phyloP scores from a whole-genome alignment of 2,797 vertebrate genomes.

The Scarus forsteni region DNA sequence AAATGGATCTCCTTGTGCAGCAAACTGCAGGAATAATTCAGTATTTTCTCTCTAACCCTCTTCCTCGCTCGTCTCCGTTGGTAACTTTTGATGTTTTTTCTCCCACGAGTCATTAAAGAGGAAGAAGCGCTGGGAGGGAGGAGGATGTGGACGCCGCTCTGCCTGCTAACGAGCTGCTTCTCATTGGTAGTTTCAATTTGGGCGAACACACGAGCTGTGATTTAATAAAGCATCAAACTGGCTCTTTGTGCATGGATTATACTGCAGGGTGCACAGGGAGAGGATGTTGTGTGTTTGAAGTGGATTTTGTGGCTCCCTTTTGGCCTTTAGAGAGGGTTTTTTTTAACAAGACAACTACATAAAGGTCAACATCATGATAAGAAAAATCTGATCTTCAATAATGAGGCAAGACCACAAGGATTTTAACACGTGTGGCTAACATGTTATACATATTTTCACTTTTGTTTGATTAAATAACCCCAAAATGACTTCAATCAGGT shows the following conservation, averaged over 20 bases:
- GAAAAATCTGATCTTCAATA: slow-evolving; percentile 6
- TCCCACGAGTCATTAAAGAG: slow-evolving; percentile 78
- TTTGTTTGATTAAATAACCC: no score
- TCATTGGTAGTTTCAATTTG: slow-evolving; percentile 67
- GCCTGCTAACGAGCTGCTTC: slow-evolving; percentile 70
- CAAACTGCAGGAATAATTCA: slow-evolving; percentile 65
- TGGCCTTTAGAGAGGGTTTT: not conserved
- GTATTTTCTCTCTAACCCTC: slow-evolving; percentile 35
- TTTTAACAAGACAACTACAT: slow-evolving; percentile 4
- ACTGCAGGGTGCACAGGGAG: slow-evolving; percentile 3
- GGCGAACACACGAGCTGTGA: slow-evolving; percentile 53
- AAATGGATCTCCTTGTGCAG: slow-evolving; percentile 11
- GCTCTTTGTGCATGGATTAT: slow-evolving; percentile 47
- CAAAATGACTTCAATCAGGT: no score
- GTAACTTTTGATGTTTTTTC: slow-evolving; percentile 69
- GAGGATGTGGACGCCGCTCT: slow-evolving; percentile 55
- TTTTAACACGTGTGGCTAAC: not conserved
- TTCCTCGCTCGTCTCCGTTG: slow-evolving; percentile 47
- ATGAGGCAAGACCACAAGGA: not conserved
- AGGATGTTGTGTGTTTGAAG: not conserved
- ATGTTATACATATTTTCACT: not conserved
- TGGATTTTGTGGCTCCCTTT: slow-evolving; percentile 5
- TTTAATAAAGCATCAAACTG: slow-evolving; percentile 76
- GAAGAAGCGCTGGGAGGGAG: slow-evolving; percentile 55
- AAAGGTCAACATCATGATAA: not conserved